Evolutionary conservation across 2,888 invertebrate species (phyloP).

Genomic region (Drosophila eohydei): DNA sequence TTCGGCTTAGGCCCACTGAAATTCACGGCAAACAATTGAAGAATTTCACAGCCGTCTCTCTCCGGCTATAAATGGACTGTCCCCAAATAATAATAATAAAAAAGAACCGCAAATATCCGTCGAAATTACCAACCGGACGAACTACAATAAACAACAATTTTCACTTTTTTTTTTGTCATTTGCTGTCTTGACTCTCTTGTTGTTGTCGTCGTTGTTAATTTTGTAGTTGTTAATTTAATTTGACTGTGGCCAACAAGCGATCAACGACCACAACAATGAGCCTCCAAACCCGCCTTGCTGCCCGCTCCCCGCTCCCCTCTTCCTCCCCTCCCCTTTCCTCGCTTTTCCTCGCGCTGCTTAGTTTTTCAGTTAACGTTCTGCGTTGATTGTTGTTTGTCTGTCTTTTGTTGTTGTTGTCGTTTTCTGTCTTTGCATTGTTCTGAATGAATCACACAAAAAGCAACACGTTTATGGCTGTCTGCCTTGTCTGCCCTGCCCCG

Average conservation of each 20-base stretch:
- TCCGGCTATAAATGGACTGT: conserved; percentile 48
- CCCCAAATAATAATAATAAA: conserved; percentile 24
- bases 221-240: conserved; percentile 71
- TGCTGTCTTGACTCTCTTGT: conserved; percentile 41
- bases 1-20: conserved; percentile 37
- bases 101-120: conserved; percentile 73
- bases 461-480: conserved; percentile 55
- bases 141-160: conserved; percentile 71
- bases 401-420: conserved; percentile 11
- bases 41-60: conserved; percentile 23
- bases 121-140: conserved; percentile 61
- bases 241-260: conserved; percentile 66
- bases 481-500: conserved; percentile 1
- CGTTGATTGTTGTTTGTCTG: conserved; percentile 26
- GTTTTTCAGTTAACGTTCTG: conserved; percentile 47
- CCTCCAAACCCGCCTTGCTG: conserved; percentile 15
- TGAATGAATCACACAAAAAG: conserved; percentile 63
- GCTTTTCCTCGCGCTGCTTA: conserved; percentile 29
- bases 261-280: conserved; percentile 67
- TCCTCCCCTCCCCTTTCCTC: background rate
- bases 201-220: conserved; percentile 6
- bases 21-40: conserved; percentile 50
- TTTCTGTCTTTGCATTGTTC: conserved; percentile 52
- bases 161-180: conserved; percentile 66
- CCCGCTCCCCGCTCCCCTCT: background rate